These are phyloP conservation scores for Geotrypetes seraphini DNA, from an alignment of 2,797 vertebrate genomes.

Conservation along the genomic window DNA sequence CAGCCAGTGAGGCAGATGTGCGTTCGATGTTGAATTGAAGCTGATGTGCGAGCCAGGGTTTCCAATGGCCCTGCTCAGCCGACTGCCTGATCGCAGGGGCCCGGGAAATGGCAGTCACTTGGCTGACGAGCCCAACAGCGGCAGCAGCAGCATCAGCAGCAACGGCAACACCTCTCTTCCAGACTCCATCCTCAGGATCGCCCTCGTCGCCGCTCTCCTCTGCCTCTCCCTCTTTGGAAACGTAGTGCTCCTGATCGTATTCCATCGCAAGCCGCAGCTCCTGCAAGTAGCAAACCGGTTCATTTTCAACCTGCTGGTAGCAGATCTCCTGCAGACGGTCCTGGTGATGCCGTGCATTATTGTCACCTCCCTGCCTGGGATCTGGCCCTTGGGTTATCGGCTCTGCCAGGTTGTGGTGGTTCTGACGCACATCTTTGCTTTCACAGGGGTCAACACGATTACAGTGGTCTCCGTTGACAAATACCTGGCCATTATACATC, in stretches of 20 bases:
- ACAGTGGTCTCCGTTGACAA: conserved; percentile 78
- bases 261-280: conserved; percentile 78
- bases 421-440: conserved; percentile 84
- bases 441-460: conserved; percentile 78
- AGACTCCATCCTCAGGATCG: conserved; percentile 46
- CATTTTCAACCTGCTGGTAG: conserved; percentile 77
- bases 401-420: conserved; percentile 75
- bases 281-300: conserved; percentile 81
- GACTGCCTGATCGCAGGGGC: conserved; percentile 3
- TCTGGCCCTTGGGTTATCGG: conserved; percentile 70
- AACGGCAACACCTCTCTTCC: conserved; percentile 22
- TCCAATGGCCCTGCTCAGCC: conserved; percentile 6
- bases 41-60: conserved; percentile 3
- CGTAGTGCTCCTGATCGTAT: conserved; percentile 67
- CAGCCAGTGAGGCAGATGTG: too few species aligned
- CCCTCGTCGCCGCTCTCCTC: conserved; percentile 64
- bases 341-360: conserved; percentile 80
- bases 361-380: conserved; percentile 59
- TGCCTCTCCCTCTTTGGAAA: conserved; percentile 72
- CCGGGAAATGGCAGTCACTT: conserved; percentile 7
- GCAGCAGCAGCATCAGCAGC: conserved; percentile 8
- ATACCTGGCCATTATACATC: conserved; percentile 82
- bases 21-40: too few species aligned
- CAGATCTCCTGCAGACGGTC: conserved; percentile 74
- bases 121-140: conserved; percentile 5